These are phyloP conservation scores for Epistrophe grossulariae DNA, from an alignment of 2,888 invertebrate genomes.

Conservation along the genomic window DNA sequence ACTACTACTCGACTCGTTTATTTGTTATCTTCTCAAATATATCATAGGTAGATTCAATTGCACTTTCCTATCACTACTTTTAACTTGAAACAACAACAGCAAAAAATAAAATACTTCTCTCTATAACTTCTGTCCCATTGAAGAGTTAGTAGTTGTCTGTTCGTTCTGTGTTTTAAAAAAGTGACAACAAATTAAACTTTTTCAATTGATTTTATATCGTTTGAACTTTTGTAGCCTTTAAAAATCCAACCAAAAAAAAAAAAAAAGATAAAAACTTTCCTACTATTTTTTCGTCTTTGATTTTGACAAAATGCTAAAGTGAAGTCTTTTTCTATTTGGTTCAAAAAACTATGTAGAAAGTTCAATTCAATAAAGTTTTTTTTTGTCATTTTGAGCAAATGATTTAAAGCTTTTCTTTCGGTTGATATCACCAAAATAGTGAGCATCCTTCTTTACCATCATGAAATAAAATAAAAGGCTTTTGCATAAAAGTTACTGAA, in stretches of 20 bases:
- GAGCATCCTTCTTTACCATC: conserved; percentile 25
- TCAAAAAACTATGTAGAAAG: conserved; percentile 36
- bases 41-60: conserved; percentile 34
- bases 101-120: conserved; percentile 15
- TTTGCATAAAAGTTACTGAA: conserved; percentile 51
- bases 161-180: conserved; percentile 32
- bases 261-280: neutral
- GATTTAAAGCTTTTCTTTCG: conserved; percentile 46
- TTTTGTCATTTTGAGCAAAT: conserved; percentile 12
- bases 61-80: conserved; percentile 40
- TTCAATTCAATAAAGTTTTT: conserved; percentile 49
- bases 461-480: conserved; percentile 42
- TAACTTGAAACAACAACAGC: conserved; percentile 20
- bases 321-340: conserved; percentile 35
- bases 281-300: conserved; percentile 2
- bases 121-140: conserved; percentile 26
- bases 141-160: conserved; percentile 30
- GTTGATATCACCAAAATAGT: conserved; percentile 25
- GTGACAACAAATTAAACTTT: conserved; percentile 71
- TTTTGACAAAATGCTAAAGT: conserved; percentile 56
- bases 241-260: conserved; percentile 41
- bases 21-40: conserved; percentile 25
- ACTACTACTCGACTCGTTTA: neutral
- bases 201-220: conserved; percentile 64
- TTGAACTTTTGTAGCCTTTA: conserved; percentile 28